Conservation (phyloP, 2,797 vertebrate species). For the Argya squamiceps region DNA sequence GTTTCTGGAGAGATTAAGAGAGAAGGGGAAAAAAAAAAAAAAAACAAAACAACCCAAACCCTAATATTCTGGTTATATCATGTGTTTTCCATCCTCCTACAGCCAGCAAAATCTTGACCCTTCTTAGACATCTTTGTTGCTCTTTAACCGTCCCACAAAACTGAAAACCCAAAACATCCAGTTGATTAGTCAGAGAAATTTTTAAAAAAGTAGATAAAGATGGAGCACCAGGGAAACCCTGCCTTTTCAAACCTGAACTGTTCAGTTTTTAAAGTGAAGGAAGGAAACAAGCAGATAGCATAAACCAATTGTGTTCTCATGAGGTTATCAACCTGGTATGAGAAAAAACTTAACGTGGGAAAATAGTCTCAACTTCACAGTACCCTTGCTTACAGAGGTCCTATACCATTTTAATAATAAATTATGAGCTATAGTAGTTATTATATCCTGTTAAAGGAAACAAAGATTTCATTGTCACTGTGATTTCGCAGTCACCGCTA, state of each 20-base stretch:
- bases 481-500: not conserved
- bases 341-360: not conserved
- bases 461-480: not conserved
- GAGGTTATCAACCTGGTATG: not conserved
- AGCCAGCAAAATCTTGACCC: not conserved
- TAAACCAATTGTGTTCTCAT: not conserved
- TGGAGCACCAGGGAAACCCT: not conserved
- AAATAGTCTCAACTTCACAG: not conserved
- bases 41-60: no score
- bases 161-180: not conserved
- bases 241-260: not conserved
- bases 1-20: not conserved
- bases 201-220: not conserved
- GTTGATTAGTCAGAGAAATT: not conserved
- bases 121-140: not conserved
- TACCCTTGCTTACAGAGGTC: not conserved
- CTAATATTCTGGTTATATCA: not conserved
- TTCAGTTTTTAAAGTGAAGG: not conserved
- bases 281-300: not conserved
- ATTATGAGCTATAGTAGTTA: not conserved
- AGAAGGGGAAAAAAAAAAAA: no score
- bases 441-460: not conserved
- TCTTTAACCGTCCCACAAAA: not conserved
- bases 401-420: not conserved
- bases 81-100: not conserved